Conservation (phyloP, 2,888 invertebrate species). For the Allygus modestus region DNA sequence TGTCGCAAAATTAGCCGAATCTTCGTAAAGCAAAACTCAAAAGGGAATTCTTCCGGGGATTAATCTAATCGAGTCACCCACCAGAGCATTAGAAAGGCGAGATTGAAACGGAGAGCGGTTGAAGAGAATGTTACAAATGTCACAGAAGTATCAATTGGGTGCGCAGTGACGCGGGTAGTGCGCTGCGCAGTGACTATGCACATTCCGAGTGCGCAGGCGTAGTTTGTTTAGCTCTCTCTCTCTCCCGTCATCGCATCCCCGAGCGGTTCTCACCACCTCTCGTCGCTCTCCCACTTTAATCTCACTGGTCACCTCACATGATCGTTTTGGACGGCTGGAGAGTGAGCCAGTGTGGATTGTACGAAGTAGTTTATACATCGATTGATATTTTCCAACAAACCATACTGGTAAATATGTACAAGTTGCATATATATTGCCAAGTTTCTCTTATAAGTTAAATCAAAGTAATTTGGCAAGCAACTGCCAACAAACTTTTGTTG, state of each 20-base stretch:
- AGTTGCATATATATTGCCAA: too few species aligned
- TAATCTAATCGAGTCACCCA: not conserved
- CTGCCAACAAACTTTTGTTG: too few species aligned
- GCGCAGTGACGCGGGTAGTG: not conserved
- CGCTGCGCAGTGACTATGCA: constrained; percentile 11
- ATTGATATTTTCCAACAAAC: too few species aligned
- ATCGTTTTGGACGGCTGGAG: not conserved
- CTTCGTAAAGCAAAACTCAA: not conserved
- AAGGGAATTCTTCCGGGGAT: not conserved
- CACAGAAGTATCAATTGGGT: constrained; percentile 44
- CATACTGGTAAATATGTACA: too few species aligned
- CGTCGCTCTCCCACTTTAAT: not conserved
- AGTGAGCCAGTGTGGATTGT: too few species aligned
- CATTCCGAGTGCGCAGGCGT: constrained; percentile 33
- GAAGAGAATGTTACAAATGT: constrained; percentile 19
- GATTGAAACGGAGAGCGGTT: not conserved
- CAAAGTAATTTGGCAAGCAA: too few species aligned
- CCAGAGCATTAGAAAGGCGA: constrained; percentile 14
- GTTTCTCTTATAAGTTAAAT: too few species aligned
- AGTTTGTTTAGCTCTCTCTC: constrained; percentile 58
- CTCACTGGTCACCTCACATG: too few species aligned
- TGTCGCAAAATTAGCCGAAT: not conserved
- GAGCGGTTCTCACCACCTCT: not conserved
- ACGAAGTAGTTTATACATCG: too few species aligned
- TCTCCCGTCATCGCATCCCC: constrained; percentile 34